phyloP scores from a whole-genome alignment of 2,113 vertebrate genomes.

The Canis aureus region DNA sequence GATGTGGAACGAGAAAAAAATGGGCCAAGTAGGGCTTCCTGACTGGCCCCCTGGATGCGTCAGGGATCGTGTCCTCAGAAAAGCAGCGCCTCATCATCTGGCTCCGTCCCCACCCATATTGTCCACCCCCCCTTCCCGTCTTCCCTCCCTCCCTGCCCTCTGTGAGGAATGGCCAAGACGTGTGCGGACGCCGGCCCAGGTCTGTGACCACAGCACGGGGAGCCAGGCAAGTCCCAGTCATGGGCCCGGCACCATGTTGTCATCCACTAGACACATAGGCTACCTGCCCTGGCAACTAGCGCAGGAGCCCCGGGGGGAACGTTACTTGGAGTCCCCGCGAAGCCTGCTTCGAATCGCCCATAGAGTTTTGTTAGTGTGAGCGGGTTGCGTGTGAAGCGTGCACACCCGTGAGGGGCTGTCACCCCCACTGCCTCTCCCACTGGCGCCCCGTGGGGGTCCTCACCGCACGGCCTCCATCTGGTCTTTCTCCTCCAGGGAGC shows the following conservation, averaged over 20 bases:
- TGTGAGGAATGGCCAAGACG: neutral
- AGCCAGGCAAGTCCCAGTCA: too few relatives aligned
- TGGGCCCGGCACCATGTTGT: rapidly evolving
- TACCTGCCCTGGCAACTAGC: rapidly evolving
- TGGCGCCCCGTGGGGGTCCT: neutral
- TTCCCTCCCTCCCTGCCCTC: neutral
- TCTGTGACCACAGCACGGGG: neutral
- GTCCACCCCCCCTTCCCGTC: neutral
- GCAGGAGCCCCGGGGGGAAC: rapidly evolving
- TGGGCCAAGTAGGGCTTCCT: rapidly evolving
- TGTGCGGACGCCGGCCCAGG: rapidly evolving
- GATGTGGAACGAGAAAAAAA: rapidly evolving
- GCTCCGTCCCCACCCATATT: rapidly evolving
- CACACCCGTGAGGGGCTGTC: rapidly evolving
- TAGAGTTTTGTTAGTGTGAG: neutral
- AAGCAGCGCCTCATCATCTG: rapidly evolving
- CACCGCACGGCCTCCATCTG: conserved; percentile 94
- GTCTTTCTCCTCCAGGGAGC: conserved; percentile 93
- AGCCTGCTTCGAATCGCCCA: rapidly evolving
- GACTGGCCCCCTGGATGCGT: rapidly evolving
- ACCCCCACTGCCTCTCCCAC: neutral
- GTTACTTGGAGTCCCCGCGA: neutral
- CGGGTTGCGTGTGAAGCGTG: rapidly evolving
- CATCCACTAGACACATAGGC: too few relatives aligned
- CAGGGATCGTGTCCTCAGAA: neutral